phyloP scores from a whole-genome alignment of 2,888 invertebrate genomes.

The Phortica okadai region DNA sequence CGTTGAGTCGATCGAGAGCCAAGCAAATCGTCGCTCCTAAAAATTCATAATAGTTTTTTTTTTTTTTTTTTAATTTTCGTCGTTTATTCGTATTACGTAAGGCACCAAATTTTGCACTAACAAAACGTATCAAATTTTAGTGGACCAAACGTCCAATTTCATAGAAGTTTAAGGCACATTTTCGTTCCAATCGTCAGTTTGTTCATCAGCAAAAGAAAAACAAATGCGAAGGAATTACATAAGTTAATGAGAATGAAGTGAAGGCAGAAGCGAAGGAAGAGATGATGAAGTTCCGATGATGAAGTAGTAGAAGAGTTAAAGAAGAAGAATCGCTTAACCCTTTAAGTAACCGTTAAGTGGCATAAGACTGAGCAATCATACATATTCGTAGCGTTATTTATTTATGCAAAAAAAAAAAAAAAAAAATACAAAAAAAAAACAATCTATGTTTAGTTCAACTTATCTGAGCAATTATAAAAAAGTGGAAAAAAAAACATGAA shows the following conservation, averaged over 20 bases:
- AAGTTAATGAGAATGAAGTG: not conserved
- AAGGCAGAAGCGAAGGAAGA: no score
- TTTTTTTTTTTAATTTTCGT: not conserved
- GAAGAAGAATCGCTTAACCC: not conserved
- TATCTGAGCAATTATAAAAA: not conserved
- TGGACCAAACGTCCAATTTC: not conserved
- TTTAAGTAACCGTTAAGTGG: constrained; percentile 8
- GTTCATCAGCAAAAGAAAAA: not conserved
- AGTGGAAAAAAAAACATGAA: constrained; percentile 31
- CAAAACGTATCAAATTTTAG: not conserved
- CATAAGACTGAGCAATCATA: constrained; percentile 28
- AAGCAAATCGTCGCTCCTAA: not conserved
- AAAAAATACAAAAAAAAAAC: not conserved
- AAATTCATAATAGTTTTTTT: not conserved
- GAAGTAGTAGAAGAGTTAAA: no score
- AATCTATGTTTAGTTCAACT: not conserved
- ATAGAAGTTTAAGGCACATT: no score
- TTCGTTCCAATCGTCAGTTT: not conserved
- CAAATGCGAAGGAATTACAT: not conserved
- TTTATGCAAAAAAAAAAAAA: not conserved
- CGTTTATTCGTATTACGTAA: not conserved
- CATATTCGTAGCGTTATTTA: constrained; percentile 16
- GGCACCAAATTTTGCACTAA: not conserved
- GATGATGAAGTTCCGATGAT: no score
- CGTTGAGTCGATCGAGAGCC: not conserved